Conservation (phyloP, 1,140 invertebrate species). For the Lethocerus indicus region DNA sequence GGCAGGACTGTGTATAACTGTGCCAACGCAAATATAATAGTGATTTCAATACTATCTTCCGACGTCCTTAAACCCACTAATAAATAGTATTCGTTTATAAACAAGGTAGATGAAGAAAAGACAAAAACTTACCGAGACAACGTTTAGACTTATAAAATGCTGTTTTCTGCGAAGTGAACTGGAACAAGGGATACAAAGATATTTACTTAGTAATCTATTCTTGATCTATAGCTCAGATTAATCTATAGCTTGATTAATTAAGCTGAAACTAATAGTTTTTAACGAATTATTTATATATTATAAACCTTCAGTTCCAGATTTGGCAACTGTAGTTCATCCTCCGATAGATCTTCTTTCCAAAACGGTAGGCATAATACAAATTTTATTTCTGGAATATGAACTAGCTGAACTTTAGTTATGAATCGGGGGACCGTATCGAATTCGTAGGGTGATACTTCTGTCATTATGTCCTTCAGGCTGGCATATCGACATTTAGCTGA, state of each 20-base stretch:
- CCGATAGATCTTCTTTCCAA: constrained; percentile 32
- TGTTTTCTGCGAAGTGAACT: not conserved
- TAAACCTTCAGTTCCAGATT: constrained; percentile 39
- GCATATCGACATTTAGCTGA: too few species aligned
- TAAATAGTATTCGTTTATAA: too few species aligned
- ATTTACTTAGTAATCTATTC: too few species aligned
- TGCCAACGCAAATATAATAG: too few species aligned
- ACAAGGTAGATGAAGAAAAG: too few species aligned
- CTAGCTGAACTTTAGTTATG: constrained; percentile 28
- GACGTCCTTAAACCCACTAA: too few species aligned
- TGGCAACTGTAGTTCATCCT: constrained; percentile 33
- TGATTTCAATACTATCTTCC: too few species aligned
- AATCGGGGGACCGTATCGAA: not conserved
- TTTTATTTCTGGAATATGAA: constrained; percentile 66
- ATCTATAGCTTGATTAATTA: not conserved
- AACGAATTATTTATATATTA: not conserved
- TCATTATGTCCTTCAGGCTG: too few species aligned
- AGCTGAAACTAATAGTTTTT: not conserved
- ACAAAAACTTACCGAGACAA: not conserved
- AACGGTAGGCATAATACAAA: constrained; percentile 52
- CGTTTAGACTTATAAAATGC: constrained; percentile 2
- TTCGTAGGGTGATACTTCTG: not conserved
- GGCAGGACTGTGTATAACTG: too few species aligned
- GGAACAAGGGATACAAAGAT: not conserved
- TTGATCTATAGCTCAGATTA: too few species aligned